A percentile compares a stretch with the other conserved stretches of the same genome.
These are phyloP conservation scores for Umimayanthus kanabou DNA, from an alignment of 92 coral and sea anemone genomes.

Conservation along the genomic window DNA sequence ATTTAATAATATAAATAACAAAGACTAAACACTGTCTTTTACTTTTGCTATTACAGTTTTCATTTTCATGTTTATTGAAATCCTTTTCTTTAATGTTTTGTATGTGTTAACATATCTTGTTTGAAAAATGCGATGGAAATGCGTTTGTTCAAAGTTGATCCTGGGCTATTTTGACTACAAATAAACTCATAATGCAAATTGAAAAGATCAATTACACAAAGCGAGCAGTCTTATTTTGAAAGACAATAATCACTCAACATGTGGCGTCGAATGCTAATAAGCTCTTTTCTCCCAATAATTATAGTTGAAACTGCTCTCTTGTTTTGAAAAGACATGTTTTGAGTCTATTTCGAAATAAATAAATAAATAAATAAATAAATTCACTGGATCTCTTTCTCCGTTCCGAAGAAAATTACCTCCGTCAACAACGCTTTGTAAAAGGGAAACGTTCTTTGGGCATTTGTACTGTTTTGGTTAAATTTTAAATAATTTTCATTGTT, in stretches of 20 bases:
- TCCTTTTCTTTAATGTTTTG: neutral
- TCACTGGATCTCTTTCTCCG: neutral
- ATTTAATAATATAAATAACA: neutral
- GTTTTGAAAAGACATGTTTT: neutral
- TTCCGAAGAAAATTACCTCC: no score
- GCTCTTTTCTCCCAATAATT: neutral
- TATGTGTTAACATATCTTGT: neutral
- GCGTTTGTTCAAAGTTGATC: neutral
- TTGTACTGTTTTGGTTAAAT: neutral
- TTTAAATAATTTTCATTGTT: neutral
- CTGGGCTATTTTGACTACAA: conserved; percentile 14
- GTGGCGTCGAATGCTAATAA: neutral
- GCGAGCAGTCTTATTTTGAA: neutral
- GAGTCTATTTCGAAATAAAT: neutral
- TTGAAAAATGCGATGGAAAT: neutral
- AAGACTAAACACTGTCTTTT: neutral
- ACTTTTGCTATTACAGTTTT: neutral
- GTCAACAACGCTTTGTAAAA: neutral
- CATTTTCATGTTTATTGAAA: neutral
- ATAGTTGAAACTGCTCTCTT: neutral
- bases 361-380: no score
- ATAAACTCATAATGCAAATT: neutral
- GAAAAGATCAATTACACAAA: neutral
- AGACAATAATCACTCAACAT: conserved; percentile 24
- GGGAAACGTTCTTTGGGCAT: neutral